These are phyloP conservation scores for Cheumatopsyche charites DNA, from an alignment of 1,140 invertebrate genomes.

Conservation along the genomic window DNA sequence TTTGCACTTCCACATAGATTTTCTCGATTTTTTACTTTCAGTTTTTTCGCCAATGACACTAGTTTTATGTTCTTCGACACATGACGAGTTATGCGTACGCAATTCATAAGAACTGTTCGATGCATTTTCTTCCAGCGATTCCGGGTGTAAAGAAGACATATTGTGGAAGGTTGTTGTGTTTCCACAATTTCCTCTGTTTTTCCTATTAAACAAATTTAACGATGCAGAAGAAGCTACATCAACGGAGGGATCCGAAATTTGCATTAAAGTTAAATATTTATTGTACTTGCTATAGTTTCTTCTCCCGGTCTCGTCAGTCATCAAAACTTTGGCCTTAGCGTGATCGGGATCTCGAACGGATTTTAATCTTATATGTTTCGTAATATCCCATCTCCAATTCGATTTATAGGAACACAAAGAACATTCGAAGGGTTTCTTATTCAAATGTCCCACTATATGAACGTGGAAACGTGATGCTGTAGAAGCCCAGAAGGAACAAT, in stretches of 20 bases:
- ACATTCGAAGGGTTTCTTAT: constrained; percentile 94
- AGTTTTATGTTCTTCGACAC: not conserved
- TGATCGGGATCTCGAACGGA: constrained; percentile 81
- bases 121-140: constrained; percentile 25
- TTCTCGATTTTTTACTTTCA: constrained; percentile 47
- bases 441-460: constrained; percentile 89
- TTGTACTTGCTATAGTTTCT: constrained; percentile 93
- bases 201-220: constrained; percentile 46
- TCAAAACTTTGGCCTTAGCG: constrained; percentile 77
- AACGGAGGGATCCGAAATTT: constrained; percentile 51
- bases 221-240: constrained; percentile 48
- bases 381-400: constrained; percentile 96
- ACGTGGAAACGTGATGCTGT: constrained; percentile 92
- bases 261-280: constrained; percentile 79
- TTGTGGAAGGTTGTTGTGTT: constrained; percentile 10
- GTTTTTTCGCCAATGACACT: constrained; percentile 49
- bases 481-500: constrained; percentile 88
- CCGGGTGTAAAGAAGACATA: constrained; percentile 24
- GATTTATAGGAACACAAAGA: constrained; percentile 91
- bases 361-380: constrained; percentile 92
- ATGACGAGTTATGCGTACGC: not conserved
- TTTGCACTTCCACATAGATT: constrained; percentile 75
- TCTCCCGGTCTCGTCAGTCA: constrained; percentile 89
- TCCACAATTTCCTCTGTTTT: constrained; percentile 49
- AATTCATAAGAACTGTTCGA: not conserved